Base-by-base conservation (phyloP, 2,797 vertebrate genomes). In the Parauchenoglanis punctatus region DNA sequence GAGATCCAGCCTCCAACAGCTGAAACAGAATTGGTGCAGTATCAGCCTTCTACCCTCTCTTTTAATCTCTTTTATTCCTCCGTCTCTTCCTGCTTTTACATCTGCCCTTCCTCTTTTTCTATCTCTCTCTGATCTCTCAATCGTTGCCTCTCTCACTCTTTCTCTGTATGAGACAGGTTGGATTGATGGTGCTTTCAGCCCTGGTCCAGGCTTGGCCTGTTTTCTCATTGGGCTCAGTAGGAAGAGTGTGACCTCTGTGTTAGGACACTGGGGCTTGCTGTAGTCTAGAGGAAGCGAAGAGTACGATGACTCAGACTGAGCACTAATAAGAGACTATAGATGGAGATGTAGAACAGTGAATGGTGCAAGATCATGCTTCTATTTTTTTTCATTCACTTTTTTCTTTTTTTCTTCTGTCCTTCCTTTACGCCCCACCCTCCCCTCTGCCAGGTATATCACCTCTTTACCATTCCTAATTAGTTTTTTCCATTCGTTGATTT, bases 211-310 rank as follows among this genome's bases (percentile, higher is more conserved):
- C 82, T 70, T 82, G 85, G 61, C 77, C 85, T 83, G 86, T 86
- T 83, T 87, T 88, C 85, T 88, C 65, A 84, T 25, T 68, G 82
- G 85, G 86, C 56, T 46, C 54, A 85, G 78, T 67, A 82, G 82
- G 89, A 87, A 85, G 87, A 87, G 68, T 84, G 83, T 90, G 91
- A 89, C 91, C 90, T 88, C 89, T 88, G 85, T 88, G 85, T 90
- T 72, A 92, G 90, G 89, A 91, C 91, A 89, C 56, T 8, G 40
- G 54, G 68, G 75, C 56, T 35, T 56, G 54, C 87, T 72, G 52
- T 83, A 88, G 88, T 85, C 63, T 86, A 63, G 82, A 83, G 88
- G 58, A 56, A 86, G 59, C 18, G 25, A 81, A 83, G 81, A 65
- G 15, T 15, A 67, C 46, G 46, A 83, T 83, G 81, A 83, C 63